These are phyloP conservation scores for Druceiella hillmani DNA, from an alignment of 2,888 invertebrate genomes.

Conservation along the genomic window DNA sequence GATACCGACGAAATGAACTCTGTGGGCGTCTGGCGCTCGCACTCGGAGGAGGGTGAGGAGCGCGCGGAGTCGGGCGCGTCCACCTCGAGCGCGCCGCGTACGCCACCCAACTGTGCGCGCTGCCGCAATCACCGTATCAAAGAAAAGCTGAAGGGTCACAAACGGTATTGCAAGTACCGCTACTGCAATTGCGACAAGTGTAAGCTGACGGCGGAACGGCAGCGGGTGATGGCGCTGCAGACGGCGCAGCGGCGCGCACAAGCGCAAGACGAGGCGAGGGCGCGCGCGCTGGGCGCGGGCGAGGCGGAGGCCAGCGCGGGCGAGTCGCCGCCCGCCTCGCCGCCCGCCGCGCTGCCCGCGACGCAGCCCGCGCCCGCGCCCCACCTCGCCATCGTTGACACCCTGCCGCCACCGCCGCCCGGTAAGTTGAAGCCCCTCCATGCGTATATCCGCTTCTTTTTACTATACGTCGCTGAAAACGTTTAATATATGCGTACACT, in stretches of 20 bases:
- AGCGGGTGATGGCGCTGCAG: conserved; percentile 85
- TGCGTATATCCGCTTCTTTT: no score
- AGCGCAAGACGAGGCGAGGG: conserved; percentile 74
- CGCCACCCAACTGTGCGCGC: conserved; percentile 88
- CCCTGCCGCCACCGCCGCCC: conserved; percentile 34
- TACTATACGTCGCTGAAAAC: no score
- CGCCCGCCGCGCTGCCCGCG: conserved; percentile 31
- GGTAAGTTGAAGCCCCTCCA: no score
- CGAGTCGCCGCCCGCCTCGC: conserved; percentile 31
- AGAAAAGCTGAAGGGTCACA: conserved; percentile 86
- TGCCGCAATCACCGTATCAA: conserved; percentile 90
- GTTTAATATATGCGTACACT: no score
- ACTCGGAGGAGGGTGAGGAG: conserved; percentile 45
- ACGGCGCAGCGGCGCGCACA: conserved; percentile 79
- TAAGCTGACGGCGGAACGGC: conserved; percentile 78
- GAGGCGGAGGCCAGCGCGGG: conserved; percentile 30
- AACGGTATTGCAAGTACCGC: conserved; percentile 83
- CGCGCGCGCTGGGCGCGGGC: conserved; percentile 41
- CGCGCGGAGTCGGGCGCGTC: conserved; percentile 43
- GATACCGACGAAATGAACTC: conserved; percentile 37
- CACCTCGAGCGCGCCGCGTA: conserved; percentile 59
- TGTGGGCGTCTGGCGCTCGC: conserved; percentile 45
- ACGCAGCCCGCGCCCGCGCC: conserved; percentile 32
- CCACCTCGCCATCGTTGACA: no score
- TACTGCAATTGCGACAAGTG: conserved; percentile 85